Percentiles rank a stretch among this genome's conserved stretches.
Conservation (phyloP, 2,113 vertebrate genomes). For the Aegotheles bennettii region DNA sequence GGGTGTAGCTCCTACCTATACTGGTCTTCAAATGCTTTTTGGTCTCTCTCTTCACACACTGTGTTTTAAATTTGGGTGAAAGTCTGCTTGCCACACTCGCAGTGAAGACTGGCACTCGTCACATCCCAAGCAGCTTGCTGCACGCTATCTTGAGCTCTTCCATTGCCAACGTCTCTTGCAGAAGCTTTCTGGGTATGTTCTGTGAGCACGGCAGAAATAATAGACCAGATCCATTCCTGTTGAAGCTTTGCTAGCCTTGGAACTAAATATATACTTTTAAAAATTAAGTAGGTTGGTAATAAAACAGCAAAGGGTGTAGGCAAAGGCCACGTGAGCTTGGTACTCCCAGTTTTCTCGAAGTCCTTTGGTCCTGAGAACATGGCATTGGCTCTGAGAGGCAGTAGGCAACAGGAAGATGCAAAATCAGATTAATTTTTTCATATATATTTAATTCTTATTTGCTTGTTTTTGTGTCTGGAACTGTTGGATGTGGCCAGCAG, state of each 20-base stretch:
- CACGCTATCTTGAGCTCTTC: fast-evolving
- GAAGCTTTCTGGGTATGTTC: not conserved
- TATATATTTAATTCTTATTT: too few relatives aligned
- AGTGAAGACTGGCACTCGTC: not conserved
- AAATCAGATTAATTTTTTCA: not conserved
- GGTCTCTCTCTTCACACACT: not conserved
- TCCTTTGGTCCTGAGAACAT: not conserved
- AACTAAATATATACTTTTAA: fast-evolving
- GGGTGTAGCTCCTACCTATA: fast-evolving
- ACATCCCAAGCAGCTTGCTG: not conserved
- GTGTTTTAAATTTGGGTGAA: not conserved
- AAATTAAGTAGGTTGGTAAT: fast-evolving
- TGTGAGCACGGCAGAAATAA: not conserved
- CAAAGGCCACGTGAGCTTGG: not conserved
- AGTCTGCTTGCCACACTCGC: not conserved
- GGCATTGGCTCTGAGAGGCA: not conserved
- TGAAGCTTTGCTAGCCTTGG: not conserved
- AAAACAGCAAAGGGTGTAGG: not conserved
- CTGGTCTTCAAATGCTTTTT: not conserved
- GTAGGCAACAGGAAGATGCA: not conserved
- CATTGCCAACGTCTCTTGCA: not conserved
- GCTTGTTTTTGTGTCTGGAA: fast-evolving
- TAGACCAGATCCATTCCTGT: fast-evolving
- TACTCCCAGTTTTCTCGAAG: not conserved
- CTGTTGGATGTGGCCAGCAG: fast-evolving